Base-by-base conservation (phyloP, 2,797 vertebrate species). In the Cynodonichthys magdalenae region DNA sequence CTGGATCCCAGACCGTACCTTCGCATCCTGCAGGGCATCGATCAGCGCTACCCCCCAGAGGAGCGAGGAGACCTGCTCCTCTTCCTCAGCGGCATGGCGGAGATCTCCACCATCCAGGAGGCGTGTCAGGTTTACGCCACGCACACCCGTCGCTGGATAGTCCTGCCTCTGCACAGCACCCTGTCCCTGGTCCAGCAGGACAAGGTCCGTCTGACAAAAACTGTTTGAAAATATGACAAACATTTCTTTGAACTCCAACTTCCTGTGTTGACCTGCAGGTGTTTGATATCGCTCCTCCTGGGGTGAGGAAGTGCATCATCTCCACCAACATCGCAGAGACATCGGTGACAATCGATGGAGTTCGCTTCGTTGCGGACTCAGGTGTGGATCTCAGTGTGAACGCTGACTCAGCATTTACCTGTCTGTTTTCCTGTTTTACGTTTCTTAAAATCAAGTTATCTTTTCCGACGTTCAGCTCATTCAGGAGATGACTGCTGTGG, bases 261-360 rank as follows among this genome's bases (percentile, higher is more conserved):
- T 12, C 1, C 46, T 0, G 0, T 70, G 19, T 50, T 67, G 0
- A 45, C 51, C 4, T 46, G 17, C 59, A 97, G 97, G 96, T 98
- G 10, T 98, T 98, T 28, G 96, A 97, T 0, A 83, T 97, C 18
- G 52, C 96, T 0, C 96, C 96, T 4, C 87, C 94, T 0, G 95
- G 95, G 0, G 95, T 98, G 53, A 93, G 96, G 15, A 98, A 98
- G 58, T 98, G 97, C 87, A 96, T 98, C 64, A 94, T 98, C 62
- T 93, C 96, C 18, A 98, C 97, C 58, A 98, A 98, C 84, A 96
- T 98, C 0, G 96, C 97, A 0, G 97, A 98, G 84, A 98, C 96
- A 0, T 98, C 96, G 0, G 96, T 98, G 39, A 98, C 97, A 11
- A 98, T 98, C 1, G 96, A 98, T 0, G 96, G 97, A 0, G 93